These are phyloP conservation scores for Pomatostomus ruficeps DNA, from an alignment of 2,113 vertebrate species.

Conservation along the genomic window DNA sequence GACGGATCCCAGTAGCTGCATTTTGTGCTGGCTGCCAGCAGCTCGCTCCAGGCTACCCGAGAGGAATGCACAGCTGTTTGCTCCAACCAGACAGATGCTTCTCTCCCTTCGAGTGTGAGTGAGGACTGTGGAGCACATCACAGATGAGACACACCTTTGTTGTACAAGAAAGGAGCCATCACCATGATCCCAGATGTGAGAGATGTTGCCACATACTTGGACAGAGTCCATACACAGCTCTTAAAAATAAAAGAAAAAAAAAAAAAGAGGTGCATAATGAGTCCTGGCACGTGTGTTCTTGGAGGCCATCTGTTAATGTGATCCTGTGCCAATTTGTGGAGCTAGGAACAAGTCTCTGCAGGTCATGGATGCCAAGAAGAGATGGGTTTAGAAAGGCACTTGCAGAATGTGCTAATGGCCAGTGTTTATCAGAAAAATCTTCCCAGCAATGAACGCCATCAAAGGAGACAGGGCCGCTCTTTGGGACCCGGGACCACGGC, in stretches of 20 bases:
- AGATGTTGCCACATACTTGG: not conserved
- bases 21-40: not conserved
- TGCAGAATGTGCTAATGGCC: constrained; percentile 5
- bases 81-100: not conserved
- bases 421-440: not conserved
- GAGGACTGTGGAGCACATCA: not conserved
- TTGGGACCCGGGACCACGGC: not conserved
- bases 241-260: not conserved
- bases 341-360: not conserved
- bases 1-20: not conserved
- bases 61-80: not conserved
- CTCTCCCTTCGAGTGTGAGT: not conserved
- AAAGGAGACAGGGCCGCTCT: not conserved
- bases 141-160: not conserved
- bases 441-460: not conserved
- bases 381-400: not conserved
- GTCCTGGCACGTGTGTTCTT: not conserved
- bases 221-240: not conserved
- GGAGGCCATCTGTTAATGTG: not conserved
- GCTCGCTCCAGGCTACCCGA: not conserved
- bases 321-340: not conserved
- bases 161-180: not conserved
- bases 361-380: not conserved
- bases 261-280: not conserved
- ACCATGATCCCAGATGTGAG: not conserved